Base-by-base conservation (phyloP, 2,888 invertebrate genomes). In the Callyntrura guangdongensis region DNA sequence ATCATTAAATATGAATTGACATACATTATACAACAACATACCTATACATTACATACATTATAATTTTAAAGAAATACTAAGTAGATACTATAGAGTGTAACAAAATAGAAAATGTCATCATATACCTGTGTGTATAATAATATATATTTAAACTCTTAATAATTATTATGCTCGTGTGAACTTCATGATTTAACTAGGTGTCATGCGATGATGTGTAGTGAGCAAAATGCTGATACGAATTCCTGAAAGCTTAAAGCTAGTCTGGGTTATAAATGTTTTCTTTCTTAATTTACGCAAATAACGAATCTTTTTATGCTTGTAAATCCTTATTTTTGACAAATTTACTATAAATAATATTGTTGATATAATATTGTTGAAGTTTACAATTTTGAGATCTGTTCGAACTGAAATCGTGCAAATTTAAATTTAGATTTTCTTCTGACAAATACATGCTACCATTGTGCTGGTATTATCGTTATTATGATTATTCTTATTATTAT, bases 171-270 rank as follows among this genome's bases (percentile, higher is more conserved):
- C 90, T 90, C 90, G 85, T 64, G 79, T 89, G 82, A 90, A 90
- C 81, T 90, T 86, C 72, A 82, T 85, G 11, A 77, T 74, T 89
- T 84, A 84, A 56, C 25, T 87, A 64, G 77, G 36, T 82, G 69
- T 86, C 81, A 86, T 36, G 74, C 79, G 64, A 85, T 90, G 69
- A 59, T 59, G 84, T 84, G 81, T 77, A 82, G 59, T 45, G 17
- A 86, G 86, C 79, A 85, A 84, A 86, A 81, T 67, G 86, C 90
- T 90, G 90, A 90, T 90, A 90, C 90, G 90, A 90, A 90, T 90
- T 90, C 90, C 86, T 90, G 90, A 90, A 90, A 90, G 90, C 90
- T 90, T 90, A 90, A 90, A 86, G 90, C 90, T 90, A 90, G 90
- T 90, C 90, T 90, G 90, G 86, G 90, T 86, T 90, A 88, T 88